Percentiles rank a stretch among this genome's conserved stretches.
Evolutionary conservation across 30 jellyfish, hydroid and myxozoan genomes (phyloP).

Genomic region (Aurelia aurita complex sp. Pacific): DNA sequence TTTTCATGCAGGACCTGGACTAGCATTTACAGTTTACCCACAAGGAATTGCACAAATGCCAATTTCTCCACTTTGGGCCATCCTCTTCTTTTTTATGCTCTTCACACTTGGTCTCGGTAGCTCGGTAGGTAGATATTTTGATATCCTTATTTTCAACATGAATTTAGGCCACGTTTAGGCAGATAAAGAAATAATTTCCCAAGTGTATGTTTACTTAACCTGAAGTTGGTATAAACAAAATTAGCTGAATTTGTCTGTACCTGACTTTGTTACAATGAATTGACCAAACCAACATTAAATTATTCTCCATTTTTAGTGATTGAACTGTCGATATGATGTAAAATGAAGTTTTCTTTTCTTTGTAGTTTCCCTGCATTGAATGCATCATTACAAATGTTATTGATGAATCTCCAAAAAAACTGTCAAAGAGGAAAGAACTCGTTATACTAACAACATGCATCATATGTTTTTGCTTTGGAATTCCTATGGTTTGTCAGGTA

Average conservation of each 20-base stretch:
- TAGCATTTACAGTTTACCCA: slow-evolving; percentile 76
- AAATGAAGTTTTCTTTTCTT: background rate
- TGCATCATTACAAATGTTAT: slow-evolving; percentile 78
- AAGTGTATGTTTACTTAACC: too few species aligned
- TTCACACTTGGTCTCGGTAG: slow-evolving; percentile 72
- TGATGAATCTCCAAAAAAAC: slow-evolving; percentile 74
- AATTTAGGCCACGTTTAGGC: too few species aligned
- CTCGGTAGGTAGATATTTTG: slow-evolving; percentile 44
- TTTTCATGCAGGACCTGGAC: slow-evolving; percentile 65
- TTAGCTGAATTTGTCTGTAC: too few species aligned
- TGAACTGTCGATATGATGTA: background rate
- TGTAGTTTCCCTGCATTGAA: slow-evolving; percentile 81
- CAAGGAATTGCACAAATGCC: slow-evolving; percentile 80
- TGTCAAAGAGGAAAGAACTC: slow-evolving; percentile 70
- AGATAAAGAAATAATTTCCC: too few species aligned
- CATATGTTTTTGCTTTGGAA: slow-evolving; percentile 60
- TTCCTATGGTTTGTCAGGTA: slow-evolving; percentile 72
- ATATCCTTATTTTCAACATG: background rate
- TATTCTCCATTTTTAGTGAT: too few species aligned
- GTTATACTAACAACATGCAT: slow-evolving; percentile 64
- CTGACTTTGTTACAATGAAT: too few species aligned
- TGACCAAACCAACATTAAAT: too few species aligned
- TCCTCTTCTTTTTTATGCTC: slow-evolving; percentile 69
- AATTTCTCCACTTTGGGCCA: slow-evolving; percentile 70
- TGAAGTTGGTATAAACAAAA: too few species aligned